These are phyloP conservation scores for Carcharodon carcharias DNA, from an alignment of 2,797 vertebrate species.

Conservation along the genomic window DNA sequence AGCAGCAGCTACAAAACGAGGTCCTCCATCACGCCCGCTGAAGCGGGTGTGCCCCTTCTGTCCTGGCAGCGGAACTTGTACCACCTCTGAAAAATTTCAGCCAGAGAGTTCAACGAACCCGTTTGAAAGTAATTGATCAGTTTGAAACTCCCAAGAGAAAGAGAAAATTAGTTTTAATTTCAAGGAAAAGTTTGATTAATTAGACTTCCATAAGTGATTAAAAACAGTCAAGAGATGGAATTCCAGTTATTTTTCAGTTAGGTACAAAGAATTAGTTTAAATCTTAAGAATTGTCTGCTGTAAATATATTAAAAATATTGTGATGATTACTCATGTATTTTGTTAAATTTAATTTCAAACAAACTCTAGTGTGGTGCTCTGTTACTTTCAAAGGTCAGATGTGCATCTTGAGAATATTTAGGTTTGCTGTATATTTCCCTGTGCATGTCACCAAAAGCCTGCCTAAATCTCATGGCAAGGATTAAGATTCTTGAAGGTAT, in stretches of 20 bases:
- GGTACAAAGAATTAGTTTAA: background rate
- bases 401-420: background rate
- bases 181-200: background rate
- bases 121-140: background rate
- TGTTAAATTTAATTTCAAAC: background rate
- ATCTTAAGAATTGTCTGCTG: background rate
- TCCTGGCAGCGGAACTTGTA: background rate
- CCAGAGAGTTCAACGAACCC: background rate
- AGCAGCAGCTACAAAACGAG: too few relatives aligned
- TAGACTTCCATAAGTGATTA: background rate
- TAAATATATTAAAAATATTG: background rate
- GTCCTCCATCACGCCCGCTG: background rate
- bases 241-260: background rate
- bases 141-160: background rate
- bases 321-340: background rate
- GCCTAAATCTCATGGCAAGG: background rate
- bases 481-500: background rate
- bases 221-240: background rate
- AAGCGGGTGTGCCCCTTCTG: background rate
- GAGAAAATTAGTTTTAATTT: background rate
- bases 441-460: background rate
- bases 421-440: background rate
- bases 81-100: background rate
- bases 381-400: background rate
- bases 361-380: background rate